These are phyloP conservation scores for Pangasianodon hypophthalmus DNA, from an alignment of 2,113 vertebrate species.

Conservation along the genomic window DNA sequence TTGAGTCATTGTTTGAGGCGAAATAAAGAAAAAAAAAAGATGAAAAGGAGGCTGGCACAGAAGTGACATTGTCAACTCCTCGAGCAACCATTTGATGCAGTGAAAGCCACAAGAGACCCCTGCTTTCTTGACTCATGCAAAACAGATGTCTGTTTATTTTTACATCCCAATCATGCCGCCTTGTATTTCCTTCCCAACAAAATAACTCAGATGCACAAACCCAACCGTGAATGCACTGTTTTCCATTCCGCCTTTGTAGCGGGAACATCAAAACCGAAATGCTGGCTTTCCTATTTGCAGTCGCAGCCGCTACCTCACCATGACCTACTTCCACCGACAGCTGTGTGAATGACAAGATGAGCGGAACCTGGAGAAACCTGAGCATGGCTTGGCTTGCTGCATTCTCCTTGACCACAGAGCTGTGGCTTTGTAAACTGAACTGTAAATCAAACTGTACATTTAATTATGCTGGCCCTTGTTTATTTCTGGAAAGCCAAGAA, in stretches of 20 bases:
- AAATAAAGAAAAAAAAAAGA: background rate
- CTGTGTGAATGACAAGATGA: constrained; percentile 36
- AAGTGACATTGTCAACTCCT: background rate
- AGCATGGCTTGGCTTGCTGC: background rate
- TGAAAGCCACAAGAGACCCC: constrained; percentile 37
- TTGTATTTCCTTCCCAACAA: constrained; percentile 21
- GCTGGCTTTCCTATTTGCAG: constrained; percentile 32
- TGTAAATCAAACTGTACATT: background rate
- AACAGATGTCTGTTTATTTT: constrained; percentile 54
- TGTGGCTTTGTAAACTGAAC: background rate
- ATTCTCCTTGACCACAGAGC: constrained; percentile 9
- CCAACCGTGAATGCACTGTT: constrained; percentile 24
- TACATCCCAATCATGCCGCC: constrained; percentile 37
- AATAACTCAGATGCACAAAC: constrained; percentile 17
- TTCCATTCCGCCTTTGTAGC: constrained; percentile 32
- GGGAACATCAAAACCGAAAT: constrained; percentile 29
- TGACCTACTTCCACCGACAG: constrained; percentile 55
- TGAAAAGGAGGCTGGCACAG: background rate
- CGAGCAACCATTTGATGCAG: constrained; percentile 24
- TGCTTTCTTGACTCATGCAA: constrained; percentile 24
- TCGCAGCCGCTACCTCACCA: constrained; percentile 23
- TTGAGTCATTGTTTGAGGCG: background rate
- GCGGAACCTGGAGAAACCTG: constrained; percentile 20
- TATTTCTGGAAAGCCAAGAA: constrained; percentile 16
- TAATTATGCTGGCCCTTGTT: constrained; percentile 30